Conservation (phyloP, 2,113 vertebrate species). For the Phalacrocorax carbo region DNA sequence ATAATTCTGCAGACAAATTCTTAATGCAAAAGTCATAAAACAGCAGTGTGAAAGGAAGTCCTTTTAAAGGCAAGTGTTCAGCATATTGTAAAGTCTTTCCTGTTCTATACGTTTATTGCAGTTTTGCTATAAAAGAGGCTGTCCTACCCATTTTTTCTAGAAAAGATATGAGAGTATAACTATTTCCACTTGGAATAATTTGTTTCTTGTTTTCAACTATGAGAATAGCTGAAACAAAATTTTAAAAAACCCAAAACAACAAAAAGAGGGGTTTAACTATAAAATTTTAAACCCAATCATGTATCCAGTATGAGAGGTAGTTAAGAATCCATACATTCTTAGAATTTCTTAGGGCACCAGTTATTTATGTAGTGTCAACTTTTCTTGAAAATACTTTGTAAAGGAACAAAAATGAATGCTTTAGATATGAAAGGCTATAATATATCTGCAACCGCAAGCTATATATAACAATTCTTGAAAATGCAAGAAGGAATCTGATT, state of each 20-base stretch:
- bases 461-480: neutral
- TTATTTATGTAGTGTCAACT: neutral
- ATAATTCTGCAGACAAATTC: conserved; percentile 57
- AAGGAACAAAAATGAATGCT: conserved; percentile 34
- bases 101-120: conserved; percentile 47
- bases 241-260: no score
- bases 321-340: conserved; percentile 6
- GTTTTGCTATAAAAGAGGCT: conserved; percentile 57
- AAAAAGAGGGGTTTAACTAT: neutral
- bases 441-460: neutral
- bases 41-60: conserved; percentile 17
- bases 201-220: conserved; percentile 36
- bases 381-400: conserved; percentile 27
- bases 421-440: neutral
- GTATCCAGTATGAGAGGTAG: neutral
- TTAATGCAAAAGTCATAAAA: conserved; percentile 34
- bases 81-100: conserved; percentile 21
- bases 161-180: conserved; percentile 13
- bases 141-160: conserved; percentile 46
- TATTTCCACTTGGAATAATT: conserved; percentile 38
- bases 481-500: neutral
- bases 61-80: conserved; percentile 33
- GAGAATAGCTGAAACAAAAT: conserved; percentile 44
- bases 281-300: conserved; percentile 22
- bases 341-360: neutral